Evolutionary conservation across 2,113 vertebrate species (phyloP).

Genomic region (Aramus guarauna): DNA sequence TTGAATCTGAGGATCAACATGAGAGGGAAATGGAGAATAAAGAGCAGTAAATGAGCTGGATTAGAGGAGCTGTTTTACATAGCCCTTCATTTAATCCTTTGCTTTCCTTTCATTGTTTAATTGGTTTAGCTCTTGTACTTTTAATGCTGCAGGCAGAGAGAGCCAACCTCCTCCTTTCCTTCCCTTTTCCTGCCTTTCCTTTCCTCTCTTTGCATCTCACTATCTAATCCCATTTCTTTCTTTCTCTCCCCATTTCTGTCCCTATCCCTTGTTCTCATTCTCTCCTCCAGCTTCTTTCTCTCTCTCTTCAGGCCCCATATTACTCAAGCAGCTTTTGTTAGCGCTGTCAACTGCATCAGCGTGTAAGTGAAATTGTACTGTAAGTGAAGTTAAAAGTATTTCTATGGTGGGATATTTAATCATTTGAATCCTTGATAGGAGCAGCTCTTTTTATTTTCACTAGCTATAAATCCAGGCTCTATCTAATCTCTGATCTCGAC

Average conservation of each 20-base stretch:
- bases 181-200: neutral
- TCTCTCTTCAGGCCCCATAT: conserved; percentile 42
- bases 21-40: conserved; percentile 61
- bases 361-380: conserved; percentile 70
- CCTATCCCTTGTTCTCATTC: conserved; percentile 12
- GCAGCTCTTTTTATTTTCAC: conserved; percentile 69
- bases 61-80: conserved; percentile 65
- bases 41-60: conserved; percentile 64
- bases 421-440: conserved; percentile 74
- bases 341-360: conserved; percentile 32
- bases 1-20: conserved; percentile 26
- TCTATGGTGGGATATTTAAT: conserved; percentile 74
- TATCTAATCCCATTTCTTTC: conserved; percentile 39
- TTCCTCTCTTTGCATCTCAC: conserved; percentile 16
- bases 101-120: conserved; percentile 67
- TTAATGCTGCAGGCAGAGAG: conserved; percentile 16
- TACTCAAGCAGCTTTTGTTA: conserved; percentile 68
- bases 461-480: conserved; percentile 73
- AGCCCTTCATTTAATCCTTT: conserved; percentile 65
- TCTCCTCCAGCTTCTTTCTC: neutral
- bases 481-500: conserved; percentile 72
- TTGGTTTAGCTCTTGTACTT: conserved; percentile 64
- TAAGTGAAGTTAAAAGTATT: conserved; percentile 74
- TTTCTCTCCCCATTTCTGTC: conserved; percentile 23
- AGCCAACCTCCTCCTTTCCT: neutral